phyloP scores from a whole-genome alignment of 1,140 invertebrate genomes.

The Octopus sinensis region DNA sequence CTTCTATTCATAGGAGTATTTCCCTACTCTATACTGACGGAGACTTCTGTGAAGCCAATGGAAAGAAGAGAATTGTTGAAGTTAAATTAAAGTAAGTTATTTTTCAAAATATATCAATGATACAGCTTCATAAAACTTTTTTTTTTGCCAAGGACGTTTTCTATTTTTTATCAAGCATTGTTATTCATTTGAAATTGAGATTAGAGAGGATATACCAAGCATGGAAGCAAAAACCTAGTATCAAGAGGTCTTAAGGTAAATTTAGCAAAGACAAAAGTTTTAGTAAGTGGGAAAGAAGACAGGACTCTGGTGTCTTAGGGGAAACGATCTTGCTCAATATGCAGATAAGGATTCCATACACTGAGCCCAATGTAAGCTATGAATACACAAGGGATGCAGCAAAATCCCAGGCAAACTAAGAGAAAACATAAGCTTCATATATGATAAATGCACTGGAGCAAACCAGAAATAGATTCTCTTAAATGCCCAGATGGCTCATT shows the following conservation, averaged over 20 bases:
- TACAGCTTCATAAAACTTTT: neutral
- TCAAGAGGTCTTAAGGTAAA: neutral
- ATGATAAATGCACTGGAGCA: too few species aligned
- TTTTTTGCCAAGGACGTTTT: neutral
- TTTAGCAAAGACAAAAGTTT: neutral
- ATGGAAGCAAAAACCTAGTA: neutral
- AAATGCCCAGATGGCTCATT: too few species aligned
- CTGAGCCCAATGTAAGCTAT: too few species aligned
- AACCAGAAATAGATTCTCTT: too few species aligned
- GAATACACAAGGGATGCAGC: too few species aligned
- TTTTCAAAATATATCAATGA: neutral
- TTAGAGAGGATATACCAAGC: neutral
- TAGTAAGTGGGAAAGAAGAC: too few species aligned
- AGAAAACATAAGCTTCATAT: too few species aligned
- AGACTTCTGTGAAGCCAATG: conserved; percentile 72
- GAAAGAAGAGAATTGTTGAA: conserved; percentile 50
- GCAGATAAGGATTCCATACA: too few species aligned
- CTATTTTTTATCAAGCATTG: neutral
- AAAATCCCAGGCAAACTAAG: too few species aligned
- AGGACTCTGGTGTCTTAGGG: too few species aligned
- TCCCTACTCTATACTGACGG: conserved; percentile 86
- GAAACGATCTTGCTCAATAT: too few species aligned
- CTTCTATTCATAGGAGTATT: conserved; percentile 61
- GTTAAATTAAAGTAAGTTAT: conserved; percentile 71
- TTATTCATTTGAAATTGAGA: too few species aligned